Percentiles rank a stretch among this genome's conserved stretches.
These are phyloP conservation scores for Albula glossodonta DNA, from an alignment of 2,113 vertebrate genomes.

Conservation along the genomic window DNA sequence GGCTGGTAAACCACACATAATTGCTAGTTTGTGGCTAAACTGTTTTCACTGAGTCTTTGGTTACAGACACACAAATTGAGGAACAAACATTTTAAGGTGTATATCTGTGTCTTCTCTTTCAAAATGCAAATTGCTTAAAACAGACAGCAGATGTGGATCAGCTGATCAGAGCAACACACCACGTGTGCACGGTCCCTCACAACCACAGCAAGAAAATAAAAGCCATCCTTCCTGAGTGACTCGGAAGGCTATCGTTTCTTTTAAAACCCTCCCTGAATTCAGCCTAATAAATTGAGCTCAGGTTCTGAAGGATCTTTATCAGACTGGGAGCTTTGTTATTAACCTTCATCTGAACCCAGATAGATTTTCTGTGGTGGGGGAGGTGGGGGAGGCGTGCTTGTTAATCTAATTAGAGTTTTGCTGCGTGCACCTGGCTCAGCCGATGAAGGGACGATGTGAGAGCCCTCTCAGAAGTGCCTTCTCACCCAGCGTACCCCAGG, in stretches of 20 bases:
- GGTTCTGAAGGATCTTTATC: conserved; percentile 43
- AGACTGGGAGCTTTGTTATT: conserved; percentile 39
- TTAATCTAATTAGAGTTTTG: conserved; percentile 47
- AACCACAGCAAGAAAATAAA: background rate
- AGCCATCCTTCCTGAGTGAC: background rate
- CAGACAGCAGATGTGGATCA: too few species aligned
- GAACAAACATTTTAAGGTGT: too few species aligned
- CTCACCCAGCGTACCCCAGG: too few species aligned
- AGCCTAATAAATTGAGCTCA: conserved; percentile 19
- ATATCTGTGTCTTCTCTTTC: too few species aligned
- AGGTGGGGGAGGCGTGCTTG: conserved; percentile 30
- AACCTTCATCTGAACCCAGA: conserved; percentile 53
- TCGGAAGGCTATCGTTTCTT: background rate
- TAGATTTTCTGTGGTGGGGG: conserved; percentile 39
- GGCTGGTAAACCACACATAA: too few species aligned
- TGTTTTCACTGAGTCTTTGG: too few species aligned
- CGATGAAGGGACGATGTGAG: background rate
- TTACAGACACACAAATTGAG: too few species aligned
- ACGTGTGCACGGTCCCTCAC: too few species aligned
- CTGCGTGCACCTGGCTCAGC: conserved; percentile 11
- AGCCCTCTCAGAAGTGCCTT: too few species aligned
- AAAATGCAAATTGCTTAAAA: too few species aligned
- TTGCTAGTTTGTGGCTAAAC: too few species aligned
- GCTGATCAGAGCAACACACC: background rate
- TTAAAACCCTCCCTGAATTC: conserved; percentile 19